Percentiles rank a stretch among this genome's conserved stretches.
phyloP scores from a whole-genome alignment of 2,797 vertebrate species.

The Distichodus sexfasciatus region DNA sequence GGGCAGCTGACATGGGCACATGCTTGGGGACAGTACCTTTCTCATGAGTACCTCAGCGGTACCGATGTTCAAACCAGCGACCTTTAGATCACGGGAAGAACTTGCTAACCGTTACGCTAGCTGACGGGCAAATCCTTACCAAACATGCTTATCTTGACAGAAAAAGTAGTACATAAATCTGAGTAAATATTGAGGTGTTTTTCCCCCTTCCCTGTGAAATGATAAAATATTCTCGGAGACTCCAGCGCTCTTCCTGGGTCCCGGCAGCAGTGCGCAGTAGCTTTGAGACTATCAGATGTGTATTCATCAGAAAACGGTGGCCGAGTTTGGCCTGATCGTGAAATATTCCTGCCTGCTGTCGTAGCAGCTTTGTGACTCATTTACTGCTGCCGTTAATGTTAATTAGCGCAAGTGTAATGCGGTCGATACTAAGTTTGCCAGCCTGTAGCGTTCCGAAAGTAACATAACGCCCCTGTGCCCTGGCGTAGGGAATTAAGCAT shows the following conservation, averaged over 20 bases:
- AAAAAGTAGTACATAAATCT: too few relatives aligned
- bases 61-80: too few relatives aligned
- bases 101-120: too few relatives aligned
- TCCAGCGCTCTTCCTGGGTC: neutral
- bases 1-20: too few relatives aligned
- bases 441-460: neutral
- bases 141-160: too few relatives aligned
- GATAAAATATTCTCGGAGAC: neutral
- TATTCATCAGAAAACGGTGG: slow-evolving; percentile 9
- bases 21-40: too few relatives aligned
- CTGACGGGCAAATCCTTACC: too few relatives aligned
- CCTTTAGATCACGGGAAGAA: too few relatives aligned
- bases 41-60: too few relatives aligned
- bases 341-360: slow-evolving; percentile 6
- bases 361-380: slow-evolving; percentile 1
- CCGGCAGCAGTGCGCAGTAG: neutral
- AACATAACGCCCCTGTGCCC: neutral
- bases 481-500: neutral
- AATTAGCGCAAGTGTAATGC: slow-evolving; percentile 6
- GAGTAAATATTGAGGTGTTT: too few relatives aligned
- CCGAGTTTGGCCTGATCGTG: neutral
- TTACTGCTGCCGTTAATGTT: slow-evolving; percentile 5
- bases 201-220: too few relatives aligned
- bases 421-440: slow-evolving; percentile 2
- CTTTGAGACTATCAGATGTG: neutral